Conservation (phyloP, 2,113 vertebrate species). For the Picathartes gymnocephalus region DNA sequence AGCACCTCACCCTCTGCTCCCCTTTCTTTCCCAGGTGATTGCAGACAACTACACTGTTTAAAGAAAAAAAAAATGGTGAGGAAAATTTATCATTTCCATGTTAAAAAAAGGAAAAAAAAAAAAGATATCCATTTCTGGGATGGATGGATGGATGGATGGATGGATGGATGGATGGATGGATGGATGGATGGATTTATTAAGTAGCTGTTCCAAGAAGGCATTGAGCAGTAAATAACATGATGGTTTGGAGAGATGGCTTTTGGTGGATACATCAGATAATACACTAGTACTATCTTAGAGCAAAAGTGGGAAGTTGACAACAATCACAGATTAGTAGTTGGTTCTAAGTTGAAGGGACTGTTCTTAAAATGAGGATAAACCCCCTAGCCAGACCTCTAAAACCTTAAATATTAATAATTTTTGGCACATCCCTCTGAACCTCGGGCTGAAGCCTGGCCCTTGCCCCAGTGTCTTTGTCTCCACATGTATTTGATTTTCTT, state of each 20-base stretch:
- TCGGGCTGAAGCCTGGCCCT: background rate
- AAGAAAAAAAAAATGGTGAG: background rate
- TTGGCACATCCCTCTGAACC: background rate
- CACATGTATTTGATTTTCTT: background rate
- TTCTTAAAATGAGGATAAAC: background rate
- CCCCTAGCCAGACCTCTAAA: background rate
- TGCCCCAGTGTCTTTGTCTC: background rate
- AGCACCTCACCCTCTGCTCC: background rate
- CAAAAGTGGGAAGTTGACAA: background rate
- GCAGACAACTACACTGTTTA: background rate
- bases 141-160: background rate
- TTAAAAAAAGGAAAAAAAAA: background rate
- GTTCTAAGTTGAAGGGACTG: background rate
- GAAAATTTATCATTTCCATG: background rate
- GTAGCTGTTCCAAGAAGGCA: background rate
- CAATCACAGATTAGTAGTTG: background rate
- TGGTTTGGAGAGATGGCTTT: background rate
- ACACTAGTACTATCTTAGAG: background rate
- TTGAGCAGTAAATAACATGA: background rate
- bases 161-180: background rate
- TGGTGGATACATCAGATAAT: background rate
- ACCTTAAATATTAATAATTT: background rate
- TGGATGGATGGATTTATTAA: background rate
- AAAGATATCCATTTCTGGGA: background rate
- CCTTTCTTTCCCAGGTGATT: background rate